Conservation (phyloP, 37 sponge, comb jelly and placozoan genomes). For the Crambe crambe region DNA sequence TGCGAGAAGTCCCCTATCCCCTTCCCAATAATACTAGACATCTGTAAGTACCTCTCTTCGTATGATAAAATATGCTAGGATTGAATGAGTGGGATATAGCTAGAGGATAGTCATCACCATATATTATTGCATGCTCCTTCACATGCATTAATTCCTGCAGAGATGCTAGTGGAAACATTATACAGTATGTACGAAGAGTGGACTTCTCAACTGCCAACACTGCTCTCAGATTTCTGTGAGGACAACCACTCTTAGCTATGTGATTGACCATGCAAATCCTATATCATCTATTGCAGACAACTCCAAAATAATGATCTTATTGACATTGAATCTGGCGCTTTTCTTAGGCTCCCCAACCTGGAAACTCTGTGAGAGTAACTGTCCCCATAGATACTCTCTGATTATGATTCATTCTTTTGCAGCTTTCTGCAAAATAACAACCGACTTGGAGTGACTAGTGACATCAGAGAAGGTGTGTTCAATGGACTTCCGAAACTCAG, state of each 20-base stretch:
- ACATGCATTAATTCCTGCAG: conserved; percentile 4
- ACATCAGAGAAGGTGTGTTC: conserved; percentile 31
- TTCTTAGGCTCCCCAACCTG: conserved; percentile 18
- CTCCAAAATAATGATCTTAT: conserved; percentile 42
- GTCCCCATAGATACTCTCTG: not conserved
- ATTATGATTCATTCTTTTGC: no score
- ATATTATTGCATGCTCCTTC: not conserved
- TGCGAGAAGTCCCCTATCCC: conserved; percentile 12
- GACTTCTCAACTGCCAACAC: conserved; percentile 25
- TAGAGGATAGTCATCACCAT: not conserved
- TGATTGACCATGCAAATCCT: not conserved
- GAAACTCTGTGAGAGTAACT: conserved; percentile 30
- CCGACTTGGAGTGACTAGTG: not conserved
- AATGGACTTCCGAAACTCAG: conserved; percentile 21
- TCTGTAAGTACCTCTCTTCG: conserved; percentile 18
- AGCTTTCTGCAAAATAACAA: conserved; percentile 10
- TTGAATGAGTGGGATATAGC: not conserved
- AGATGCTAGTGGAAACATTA: conserved; percentile 42
- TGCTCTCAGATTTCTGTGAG: conserved; percentile 34
- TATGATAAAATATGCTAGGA: not conserved
- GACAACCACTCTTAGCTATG: no score
- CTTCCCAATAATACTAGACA: conserved; percentile 35
- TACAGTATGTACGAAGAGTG: conserved; percentile 20
- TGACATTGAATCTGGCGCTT: conserved; percentile 31
- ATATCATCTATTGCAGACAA: conserved; percentile 25